Base-by-base conservation (phyloP, 2,888 invertebrate species). In the Netelia fuscicornis region DNA sequence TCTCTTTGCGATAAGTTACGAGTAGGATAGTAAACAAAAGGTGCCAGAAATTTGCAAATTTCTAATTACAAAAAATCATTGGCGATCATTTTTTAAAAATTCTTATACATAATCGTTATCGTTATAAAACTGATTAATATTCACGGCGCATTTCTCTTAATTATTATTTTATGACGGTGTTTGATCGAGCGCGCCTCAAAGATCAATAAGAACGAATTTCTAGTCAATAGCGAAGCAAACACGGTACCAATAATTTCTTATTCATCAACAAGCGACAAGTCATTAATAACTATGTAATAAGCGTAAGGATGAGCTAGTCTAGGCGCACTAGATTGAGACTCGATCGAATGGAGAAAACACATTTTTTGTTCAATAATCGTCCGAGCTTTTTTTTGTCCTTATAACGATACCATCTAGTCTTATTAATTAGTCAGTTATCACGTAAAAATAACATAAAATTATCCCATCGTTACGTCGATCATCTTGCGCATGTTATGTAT, bases 401-500 rank as follows among this genome's bases (percentile, higher is more conserved):
- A 87, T 84, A 86, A 87, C 85, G 72, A 86, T 89, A 88, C 87
- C 37, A 54, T 65, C 72, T 72, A 79, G 87, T 88, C 89, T 90
- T 90, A 81, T 86, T 85, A 88, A 67, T 79, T 81, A 83, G 87
- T 88, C 88, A 82, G 62, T 81, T 83, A 86, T 68, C 42, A 62
- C 64, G 81, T 81, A 79, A 70, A 70, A 70, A 44, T 58, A 67
- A 68, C 37, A 37, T 23, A 48, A 64, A 60, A 75, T 13, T 74
- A 56, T 84, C 64, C 67, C 78, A 78, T 86, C 79, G 84, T 82
- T 74, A 58, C 86, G 81, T 87, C 83, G 83, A 87, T 83, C 84
- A 90, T 92, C 90, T 91, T 92, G 89, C 91, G 91, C 90, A 92
- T 92, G 90, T 92, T 91, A 91, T 90, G 91, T 92, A 92, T 90